Evolutionary conservation across 2,888 invertebrate genomes (phyloP), one percentile per base, ranked within the genome.

Genomic region (Ormyrus labotus): DNA sequence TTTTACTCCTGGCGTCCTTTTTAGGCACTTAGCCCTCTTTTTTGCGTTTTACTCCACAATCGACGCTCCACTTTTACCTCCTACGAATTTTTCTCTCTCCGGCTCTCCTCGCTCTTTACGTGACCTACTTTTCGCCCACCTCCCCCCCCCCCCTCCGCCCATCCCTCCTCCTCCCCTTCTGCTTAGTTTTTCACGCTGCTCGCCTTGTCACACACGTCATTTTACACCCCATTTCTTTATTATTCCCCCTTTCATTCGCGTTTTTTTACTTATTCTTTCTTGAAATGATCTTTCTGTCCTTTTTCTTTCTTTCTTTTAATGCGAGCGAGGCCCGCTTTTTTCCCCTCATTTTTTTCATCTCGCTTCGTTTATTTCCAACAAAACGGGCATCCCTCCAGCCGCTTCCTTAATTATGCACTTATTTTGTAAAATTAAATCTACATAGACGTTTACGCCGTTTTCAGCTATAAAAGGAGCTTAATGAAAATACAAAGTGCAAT

Each of bases 181-280:
- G 55, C 67, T 80, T 71, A 11, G 55, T 71, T 78, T 78, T 71
- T 77, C 47, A 47, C 47, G 34, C 47, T 63, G 5, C 65, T 58
- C 60, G 57, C 63, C 74, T 78, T 78, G 77, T 81, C 71, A 68
- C 78, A 71, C 78, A 53, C 72, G 69, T 82, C 75, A 73, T 79
- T 82, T 82, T 81, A 81, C 73, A 78, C 74, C 53, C 74, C 78
- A 78, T 81, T 78, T 78, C 74, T 72, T 79, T 79, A 79, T 79
- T 82, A 79, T 76, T 79, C 55, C 58, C 34, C 64, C 68, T 69
- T 77, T 77, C 69, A 73, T 69, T 81, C 68, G 51, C 19, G 47
- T 63, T 67, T 34, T 34, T 78, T 72, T 74, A 63, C 72, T 55
- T 50, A 61, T 80, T 76, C 65, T 70, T 64, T 61, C 50, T 45